Conservation (phyloP, 2,113 vertebrate species). For the Muscicapa adusta region DNA sequence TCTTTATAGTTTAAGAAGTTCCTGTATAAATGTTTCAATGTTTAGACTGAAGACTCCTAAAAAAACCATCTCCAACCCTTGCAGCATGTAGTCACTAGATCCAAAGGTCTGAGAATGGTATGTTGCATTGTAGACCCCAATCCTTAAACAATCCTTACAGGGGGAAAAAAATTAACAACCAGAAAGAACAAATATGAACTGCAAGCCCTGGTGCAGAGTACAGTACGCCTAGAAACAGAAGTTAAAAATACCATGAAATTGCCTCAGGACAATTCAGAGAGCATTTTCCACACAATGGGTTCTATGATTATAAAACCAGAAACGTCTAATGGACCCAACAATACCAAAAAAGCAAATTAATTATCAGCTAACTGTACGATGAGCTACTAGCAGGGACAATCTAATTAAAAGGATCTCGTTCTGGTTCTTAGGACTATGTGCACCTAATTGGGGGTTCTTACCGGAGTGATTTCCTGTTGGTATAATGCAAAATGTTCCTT, state of each 20-base stretch:
- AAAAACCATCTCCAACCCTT: not conserved
- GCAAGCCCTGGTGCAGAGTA: not conserved
- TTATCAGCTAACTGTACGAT: not conserved
- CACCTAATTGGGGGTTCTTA: conserved; percentile 45
- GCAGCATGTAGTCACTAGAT: not conserved
- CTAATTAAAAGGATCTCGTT: not conserved
- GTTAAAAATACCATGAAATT: not conserved
- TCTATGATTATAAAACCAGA: not conserved
- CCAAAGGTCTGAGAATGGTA: not conserved
- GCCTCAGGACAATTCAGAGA: not conserved
- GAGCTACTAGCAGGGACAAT: not conserved
- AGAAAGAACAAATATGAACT: not conserved
- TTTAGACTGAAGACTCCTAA: not conserved
- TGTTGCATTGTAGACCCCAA: not conserved
- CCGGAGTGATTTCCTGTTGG: conserved; percentile 88
- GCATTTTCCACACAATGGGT: not conserved
- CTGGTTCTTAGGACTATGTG: not conserved
- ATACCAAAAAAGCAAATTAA: not conserved
- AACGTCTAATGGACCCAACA: not conserved
- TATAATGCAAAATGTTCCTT: conserved; percentile 89
- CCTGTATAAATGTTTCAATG: not conserved
- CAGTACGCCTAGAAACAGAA: not conserved
- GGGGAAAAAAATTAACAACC: not conserved
- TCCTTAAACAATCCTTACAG: not conserved
- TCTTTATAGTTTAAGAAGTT: not conserved